Evolutionary conservation across 1,140 invertebrate species (phyloP), one percentile per base, ranked within the genome.

Genomic region (Teleogryllus occipitalis): DNA sequence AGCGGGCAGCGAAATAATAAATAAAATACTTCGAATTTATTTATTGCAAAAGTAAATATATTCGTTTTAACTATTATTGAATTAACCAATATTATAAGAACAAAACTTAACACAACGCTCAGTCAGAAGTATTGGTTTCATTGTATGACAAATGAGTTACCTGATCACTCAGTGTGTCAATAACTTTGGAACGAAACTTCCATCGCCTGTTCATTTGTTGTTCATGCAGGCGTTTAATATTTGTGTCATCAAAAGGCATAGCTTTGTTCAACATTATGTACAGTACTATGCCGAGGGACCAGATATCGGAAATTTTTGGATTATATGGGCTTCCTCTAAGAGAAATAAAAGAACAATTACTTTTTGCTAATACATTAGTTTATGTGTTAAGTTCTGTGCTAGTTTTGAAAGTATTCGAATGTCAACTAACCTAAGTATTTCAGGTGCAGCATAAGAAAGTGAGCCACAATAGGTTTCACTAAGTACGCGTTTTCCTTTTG

Each of bases 181-280:
- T 85, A 0, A 92, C 85, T 84, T 88, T 90, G 4, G 87, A 85
- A 8, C 92, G 89, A 84, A 94, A 94, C 81, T 89, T 89, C 88
- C 93, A 91, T 65, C 89, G 86, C 47, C 90, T 87, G 82, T 88
- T 86, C 47, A 90, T 85, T 86, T 95, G 93, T 81, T 90, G 88
- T 78, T 92, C 89, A 81, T 94, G 90, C 80, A 95, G 87, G 81
- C 88, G 90, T 82, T 91, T 91, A 0, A 93, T 87, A 79, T 94
- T 92, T 0, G 87, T 88, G 82, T 95, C 93, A 83, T 95, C 92
- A 84, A 95, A 97, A 0, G 95, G 95, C 89, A 96, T 92, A 2
- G 90, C 89, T 84, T 93, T 92, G 82, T 93, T 94, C 0, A 95
- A 85, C 88, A 93, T 91, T n/a, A 91, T 91, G 83, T 90, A 93